Evolutionary conservation across 2,888 invertebrate species (phyloP), one percentile per base, ranked within the genome.

Genomic region (Conops quadrifasciatus): DNA sequence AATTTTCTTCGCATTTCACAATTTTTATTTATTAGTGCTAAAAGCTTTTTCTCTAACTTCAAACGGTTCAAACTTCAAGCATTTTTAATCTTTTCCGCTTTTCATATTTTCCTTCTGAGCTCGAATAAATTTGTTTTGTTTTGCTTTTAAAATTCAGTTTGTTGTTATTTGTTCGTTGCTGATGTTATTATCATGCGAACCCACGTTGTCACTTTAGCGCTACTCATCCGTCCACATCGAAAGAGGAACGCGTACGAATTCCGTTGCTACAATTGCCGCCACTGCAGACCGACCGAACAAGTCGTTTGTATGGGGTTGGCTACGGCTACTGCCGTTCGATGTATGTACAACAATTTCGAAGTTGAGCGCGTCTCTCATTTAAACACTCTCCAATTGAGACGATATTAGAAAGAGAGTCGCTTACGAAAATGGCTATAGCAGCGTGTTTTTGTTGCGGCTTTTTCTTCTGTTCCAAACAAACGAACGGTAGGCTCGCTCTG

Each of bases 241-340:
- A 60, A 30, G 60, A 68, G 67, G 47, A 68, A 68, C 67, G 67
- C 67, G 60, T 68, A 68, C 67, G 59, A 68, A 68, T 68, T 68
- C 67, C 67, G 26, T 59, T 68, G 60, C 60, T 49, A 28, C 36
- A 13, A 59, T 36, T 60, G 67, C 59, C 59, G 45, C 58, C 66
- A 59, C 58, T 45, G 21, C 1, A 28, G 58, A 58, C 67, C 67
- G 59, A 24, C 11, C 53, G 30, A n/a, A 21, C 15, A n/a, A 7
- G 36, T 19, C 26, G 26, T 36, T 56, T 19, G 66, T 66, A 66
- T 66, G 4, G 36, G 4, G 36, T 36, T 9, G 9, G 36, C 36
- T 66, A 66, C 56, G 2, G 56, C 56, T 56, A 13, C 15, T 66
- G 1, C n/a, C 15, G 15, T 11, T n/a, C 13, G n/a, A 16, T 19